phyloP scores from a whole-genome alignment of 1,140 invertebrate species.

The Berghia stephanieae region DNA sequence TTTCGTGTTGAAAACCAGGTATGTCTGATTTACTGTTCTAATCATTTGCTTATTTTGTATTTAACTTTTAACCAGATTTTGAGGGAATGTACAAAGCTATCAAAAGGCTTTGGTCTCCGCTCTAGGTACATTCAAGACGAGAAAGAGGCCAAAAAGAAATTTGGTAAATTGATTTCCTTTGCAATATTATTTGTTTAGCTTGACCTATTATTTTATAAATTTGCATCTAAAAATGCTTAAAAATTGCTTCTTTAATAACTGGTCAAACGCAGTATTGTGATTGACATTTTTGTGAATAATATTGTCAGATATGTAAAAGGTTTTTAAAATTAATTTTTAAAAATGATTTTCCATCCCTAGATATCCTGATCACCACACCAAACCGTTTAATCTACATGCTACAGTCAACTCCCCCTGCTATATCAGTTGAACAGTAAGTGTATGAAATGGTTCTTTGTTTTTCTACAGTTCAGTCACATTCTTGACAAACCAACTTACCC shows the following conservation, averaged over 20 bases:
- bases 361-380: conserved; percentile 96
- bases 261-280: conserved; percentile 4
- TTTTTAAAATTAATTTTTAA: neutral
- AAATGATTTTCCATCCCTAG: conserved; percentile 60
- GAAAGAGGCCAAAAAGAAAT: conserved; percentile 74
- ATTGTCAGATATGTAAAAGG: neutral
- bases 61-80: conserved; percentile 49
- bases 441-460: no score
- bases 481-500: no score
- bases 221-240: no score
- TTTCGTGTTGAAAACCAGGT: neutral
- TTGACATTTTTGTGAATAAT: neutral
- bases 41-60: neutral
- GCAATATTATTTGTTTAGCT: no score
- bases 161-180: conserved; percentile 71
- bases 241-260: no score
- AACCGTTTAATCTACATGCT: conserved; percentile 89
- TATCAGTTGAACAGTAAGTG: conserved; percentile 79
- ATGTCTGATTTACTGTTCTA: neutral
- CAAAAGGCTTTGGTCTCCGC: conserved; percentile 77
- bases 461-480: no score
- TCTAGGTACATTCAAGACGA: conserved; percentile 81
- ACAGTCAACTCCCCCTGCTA: conserved; percentile 79
- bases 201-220: no score
- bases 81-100: conserved; percentile 80